Conservation (phyloP, 2,797 vertebrate species). For the Picus viridis region DNA sequence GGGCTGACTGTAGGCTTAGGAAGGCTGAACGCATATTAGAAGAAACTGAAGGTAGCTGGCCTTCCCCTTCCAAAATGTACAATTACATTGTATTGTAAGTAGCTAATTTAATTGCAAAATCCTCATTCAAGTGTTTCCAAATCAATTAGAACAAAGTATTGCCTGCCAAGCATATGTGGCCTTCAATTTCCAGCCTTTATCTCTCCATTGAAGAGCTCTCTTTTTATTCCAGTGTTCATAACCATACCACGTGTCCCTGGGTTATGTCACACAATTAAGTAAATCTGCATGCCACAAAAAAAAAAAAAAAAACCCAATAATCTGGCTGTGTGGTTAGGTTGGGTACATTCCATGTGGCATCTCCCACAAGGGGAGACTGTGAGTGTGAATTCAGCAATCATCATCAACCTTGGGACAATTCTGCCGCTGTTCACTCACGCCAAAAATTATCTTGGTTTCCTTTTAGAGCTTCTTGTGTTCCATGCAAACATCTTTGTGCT, state of each 20-base stretch:
- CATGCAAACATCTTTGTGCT: neutral
- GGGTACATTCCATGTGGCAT: neutral
- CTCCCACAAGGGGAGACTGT: neutral
- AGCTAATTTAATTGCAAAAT: neutral
- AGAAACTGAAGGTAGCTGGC: neutral
- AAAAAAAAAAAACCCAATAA: neutral
- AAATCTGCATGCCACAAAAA: neutral
- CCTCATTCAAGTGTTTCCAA: slow-evolving; percentile 10
- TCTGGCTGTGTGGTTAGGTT: neutral
- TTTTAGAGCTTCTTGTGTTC: neutral
- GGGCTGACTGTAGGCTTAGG: neutral
- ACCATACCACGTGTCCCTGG: neutral
- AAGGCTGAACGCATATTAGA: neutral
- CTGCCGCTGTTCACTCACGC: neutral
- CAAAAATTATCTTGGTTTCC: neutral
- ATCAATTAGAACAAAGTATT: neutral
- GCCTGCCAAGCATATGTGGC: neutral
- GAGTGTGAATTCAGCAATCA: neutral
- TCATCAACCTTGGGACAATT: neutral
- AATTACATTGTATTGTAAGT: neutral
- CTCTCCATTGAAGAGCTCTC: neutral
- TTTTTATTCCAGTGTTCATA: neutral
- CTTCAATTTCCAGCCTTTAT: neutral
- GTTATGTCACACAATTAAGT: neutral
- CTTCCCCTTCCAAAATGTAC: neutral